Percentiles rank a stretch among this genome's conserved stretches.
Evolutionary conservation across 2,797 vertebrate genomes (phyloP).

Genomic region (Mus minutoides): DNA sequence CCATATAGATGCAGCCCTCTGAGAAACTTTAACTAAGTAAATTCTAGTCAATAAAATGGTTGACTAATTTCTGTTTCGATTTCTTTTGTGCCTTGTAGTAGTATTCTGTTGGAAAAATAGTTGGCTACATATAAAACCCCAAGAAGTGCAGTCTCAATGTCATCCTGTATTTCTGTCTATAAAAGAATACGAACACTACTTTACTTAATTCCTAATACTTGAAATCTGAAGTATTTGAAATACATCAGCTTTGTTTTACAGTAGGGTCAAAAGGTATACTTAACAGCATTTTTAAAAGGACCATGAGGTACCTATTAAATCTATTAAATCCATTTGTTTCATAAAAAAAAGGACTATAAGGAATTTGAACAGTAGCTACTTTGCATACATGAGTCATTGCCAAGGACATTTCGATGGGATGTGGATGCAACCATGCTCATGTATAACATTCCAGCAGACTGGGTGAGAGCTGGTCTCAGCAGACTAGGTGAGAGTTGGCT

Average conservation of each 20-base stretch:
- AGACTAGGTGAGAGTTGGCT: too few relatives aligned
- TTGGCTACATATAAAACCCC: background rate
- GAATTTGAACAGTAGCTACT: conserved; percentile 5
- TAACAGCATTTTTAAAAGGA: background rate
- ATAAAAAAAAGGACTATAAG: background rate
- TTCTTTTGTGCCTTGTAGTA: background rate
- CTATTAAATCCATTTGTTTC: too few relatives aligned
- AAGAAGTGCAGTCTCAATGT: background rate
- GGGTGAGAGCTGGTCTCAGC: background rate
- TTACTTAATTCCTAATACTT: background rate
- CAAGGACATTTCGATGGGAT: background rate
- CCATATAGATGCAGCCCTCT: background rate
- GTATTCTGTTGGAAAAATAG: background rate
- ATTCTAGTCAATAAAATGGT: background rate
- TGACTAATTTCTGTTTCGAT: conserved; percentile 14
- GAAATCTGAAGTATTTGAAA: background rate
- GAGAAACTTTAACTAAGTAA: background rate
- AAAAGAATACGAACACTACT: background rate
- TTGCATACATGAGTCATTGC: background rate
- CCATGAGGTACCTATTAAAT: too few relatives aligned
- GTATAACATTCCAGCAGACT: background rate
- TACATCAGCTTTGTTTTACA: conserved; percentile 4
- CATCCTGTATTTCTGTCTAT: background rate
- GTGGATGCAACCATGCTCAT: background rate
- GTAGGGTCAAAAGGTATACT: background rate